Conservation (phyloP, 2,888 invertebrate species). For the Eupsilia transversa region DNA sequence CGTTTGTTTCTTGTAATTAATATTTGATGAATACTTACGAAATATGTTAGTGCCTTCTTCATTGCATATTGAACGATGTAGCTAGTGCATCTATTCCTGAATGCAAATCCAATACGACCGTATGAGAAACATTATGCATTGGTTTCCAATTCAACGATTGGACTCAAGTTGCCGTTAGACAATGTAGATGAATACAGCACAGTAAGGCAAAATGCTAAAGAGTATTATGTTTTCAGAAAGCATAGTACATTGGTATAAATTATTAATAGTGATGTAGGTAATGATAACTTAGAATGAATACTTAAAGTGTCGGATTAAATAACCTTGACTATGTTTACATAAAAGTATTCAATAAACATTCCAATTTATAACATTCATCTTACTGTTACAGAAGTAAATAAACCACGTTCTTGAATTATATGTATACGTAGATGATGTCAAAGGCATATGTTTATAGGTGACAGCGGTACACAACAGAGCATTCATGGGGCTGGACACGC, state of each 20-base stretch:
- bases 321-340: too few species aligned
- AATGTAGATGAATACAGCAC: neutral
- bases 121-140: neutral
- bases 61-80: neutral
- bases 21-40: neutral
- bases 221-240: neutral
- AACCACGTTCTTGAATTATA: neutral
- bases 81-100: neutral
- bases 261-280: too few species aligned
- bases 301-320: neutral
- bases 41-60: neutral
- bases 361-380: too few species aligned
- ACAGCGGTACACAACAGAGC: slow-evolving; percentile 94
- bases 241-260: neutral
- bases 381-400: neutral
- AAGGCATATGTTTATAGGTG: slow-evolving; percentile 85
- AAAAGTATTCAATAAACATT: too few species aligned
- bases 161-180: neutral
- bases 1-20: neutral
- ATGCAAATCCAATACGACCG: neutral
- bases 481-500: slow-evolving; percentile 96
- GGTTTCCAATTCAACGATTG: neutral
- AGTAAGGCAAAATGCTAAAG: neutral
- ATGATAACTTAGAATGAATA: neutral
- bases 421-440: slow-evolving; percentile 16